Evolutionary conservation across 1,140 invertebrate species (phyloP), one percentile per base, ranked within the genome.

Genomic region (Epicauta chinensis): DNA sequence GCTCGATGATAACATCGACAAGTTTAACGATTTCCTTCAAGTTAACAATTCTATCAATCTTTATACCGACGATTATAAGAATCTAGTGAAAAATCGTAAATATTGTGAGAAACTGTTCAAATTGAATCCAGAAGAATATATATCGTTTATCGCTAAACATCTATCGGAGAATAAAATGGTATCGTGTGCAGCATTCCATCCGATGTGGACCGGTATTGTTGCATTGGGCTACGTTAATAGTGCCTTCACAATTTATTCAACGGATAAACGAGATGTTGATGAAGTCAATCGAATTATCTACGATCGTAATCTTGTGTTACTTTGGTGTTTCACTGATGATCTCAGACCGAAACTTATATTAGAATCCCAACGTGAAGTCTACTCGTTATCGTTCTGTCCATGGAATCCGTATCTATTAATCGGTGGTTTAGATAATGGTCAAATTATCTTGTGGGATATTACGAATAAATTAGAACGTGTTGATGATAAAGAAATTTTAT

Each of bases 391-490:
- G 1, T 83, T 86, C 65, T 86, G 81, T 64, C 83, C 82, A 1
- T 77, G 78, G 35, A 74, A 88, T 61, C 77, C 77, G 35, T 84
- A 84, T 66, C 61, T 86, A 32, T 60, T 88, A 39, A 58, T 86
- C 23, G 86, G 84, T 16, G 86, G 86, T n/a, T 82, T 78, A 30
- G 68, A 71, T 4, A 87, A 84, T 65, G 87, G 86, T 1, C 82
- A 85, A 73, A 69, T 88, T 12, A 71, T 83, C 15, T 54, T 89
- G 13, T 89, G 86, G 86, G 83, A 89, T 65, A 73, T 89, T 31
- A 77, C 76, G 4, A 80, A 82, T 43, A 81, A 81, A 61, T 73
- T 86, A 38, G 76, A 84, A 56, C 74, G 77, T 55, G 71, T 81
- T 0, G 82, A 87, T 53, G 73, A 71, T 30, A 71, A 80, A 16